Evolutionary conservation across 2,888 invertebrate genomes (phyloP).

Genomic region (Pterostichus madidus): DNA sequence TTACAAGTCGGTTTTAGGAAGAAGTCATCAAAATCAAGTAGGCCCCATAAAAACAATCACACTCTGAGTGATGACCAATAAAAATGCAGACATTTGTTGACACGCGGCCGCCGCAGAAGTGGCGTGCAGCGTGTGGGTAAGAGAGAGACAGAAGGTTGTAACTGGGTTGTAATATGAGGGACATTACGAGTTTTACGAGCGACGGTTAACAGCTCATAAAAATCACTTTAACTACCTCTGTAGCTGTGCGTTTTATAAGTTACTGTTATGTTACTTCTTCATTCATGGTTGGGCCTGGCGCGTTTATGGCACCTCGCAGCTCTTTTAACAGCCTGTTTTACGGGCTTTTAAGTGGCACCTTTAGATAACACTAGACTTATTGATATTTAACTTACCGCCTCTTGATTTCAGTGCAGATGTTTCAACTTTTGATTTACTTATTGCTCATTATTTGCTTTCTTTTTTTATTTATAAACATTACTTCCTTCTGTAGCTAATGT

Average conservation of each 20-base stretch:
- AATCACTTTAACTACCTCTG: conserved; percentile 77
- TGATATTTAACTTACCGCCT: conserved; percentile 58
- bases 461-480: too few species aligned
- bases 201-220: conserved; percentile 78
- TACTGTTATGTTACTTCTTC: conserved; percentile 77
- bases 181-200: conserved; percentile 78
- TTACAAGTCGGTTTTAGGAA: conserved; percentile 42
- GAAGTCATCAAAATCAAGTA: conserved; percentile 61
- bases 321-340: conserved; percentile 74
- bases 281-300: conserved; percentile 71
- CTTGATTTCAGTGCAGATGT: conserved; percentile 32
- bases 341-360: conserved; percentile 75
- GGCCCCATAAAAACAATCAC: conserved; percentile 58
- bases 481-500: too few species aligned
- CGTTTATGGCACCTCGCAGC: conserved; percentile 73
- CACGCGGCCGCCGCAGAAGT: background rate
- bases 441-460: too few species aligned
- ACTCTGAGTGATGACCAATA: conserved; percentile 55
- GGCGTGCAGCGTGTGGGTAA: conserved; percentile 7
- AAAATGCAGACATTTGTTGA: conserved; percentile 66
- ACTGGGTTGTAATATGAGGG: conserved; percentile 71
- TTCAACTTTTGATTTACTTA: conserved; percentile 5
- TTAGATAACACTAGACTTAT: conserved; percentile 66
- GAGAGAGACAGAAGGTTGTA: conserved; percentile 60
- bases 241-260: conserved; percentile 76